phyloP scores from a whole-genome alignment of 2,888 invertebrate species.

The Caenorhabditis sp. region DNA sequence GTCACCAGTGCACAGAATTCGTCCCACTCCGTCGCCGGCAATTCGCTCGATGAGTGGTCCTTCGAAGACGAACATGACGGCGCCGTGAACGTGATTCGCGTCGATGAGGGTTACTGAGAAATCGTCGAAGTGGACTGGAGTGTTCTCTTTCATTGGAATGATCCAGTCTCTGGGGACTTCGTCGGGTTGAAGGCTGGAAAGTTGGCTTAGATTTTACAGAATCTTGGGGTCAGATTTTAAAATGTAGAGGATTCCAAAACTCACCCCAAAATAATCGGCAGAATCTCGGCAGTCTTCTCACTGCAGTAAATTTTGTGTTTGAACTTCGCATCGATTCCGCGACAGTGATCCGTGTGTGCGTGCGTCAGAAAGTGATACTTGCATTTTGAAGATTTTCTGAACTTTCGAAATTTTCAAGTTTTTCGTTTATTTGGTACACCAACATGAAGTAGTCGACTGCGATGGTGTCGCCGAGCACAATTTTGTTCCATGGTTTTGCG shows the following conservation, averaged over 20 bases:
- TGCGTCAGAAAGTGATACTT: conserved; percentile 42
- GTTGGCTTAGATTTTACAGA: background rate
- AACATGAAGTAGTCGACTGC: conserved; percentile 37
- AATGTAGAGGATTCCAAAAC: background rate
- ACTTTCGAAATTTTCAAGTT: background rate
- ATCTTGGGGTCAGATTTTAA: background rate
- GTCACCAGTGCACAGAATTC: conserved; percentile 48
- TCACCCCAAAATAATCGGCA: conserved; percentile 33
- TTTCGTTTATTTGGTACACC: background rate
- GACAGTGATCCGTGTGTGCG: conserved; percentile 43
- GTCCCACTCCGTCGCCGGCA: conserved; percentile 2
- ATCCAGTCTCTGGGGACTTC: conserved; percentile 18
- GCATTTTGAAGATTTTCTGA: conserved; percentile 11
- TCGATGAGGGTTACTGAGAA: too few species aligned
- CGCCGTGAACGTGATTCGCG: conserved; percentile 47
- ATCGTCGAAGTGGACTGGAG: too few species aligned
- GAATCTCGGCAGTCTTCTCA: conserved; percentile 24
- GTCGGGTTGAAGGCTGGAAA: conserved; percentile 9
- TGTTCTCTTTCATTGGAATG: conserved; percentile 2
- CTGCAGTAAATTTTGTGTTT: conserved; percentile 34
- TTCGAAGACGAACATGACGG: conserved; percentile 54
- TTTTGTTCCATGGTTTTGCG: conserved; percentile 10
- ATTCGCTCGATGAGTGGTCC: conserved; percentile 1
- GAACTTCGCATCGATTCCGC: conserved; percentile 7
- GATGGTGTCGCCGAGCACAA: conserved; percentile 40